A percentile compares a stretch with the other conserved stretches of the same genome.
Evolutionary conservation across 2,113 vertebrate species (phyloP).

Genomic region (Barbus barbus): DNA sequence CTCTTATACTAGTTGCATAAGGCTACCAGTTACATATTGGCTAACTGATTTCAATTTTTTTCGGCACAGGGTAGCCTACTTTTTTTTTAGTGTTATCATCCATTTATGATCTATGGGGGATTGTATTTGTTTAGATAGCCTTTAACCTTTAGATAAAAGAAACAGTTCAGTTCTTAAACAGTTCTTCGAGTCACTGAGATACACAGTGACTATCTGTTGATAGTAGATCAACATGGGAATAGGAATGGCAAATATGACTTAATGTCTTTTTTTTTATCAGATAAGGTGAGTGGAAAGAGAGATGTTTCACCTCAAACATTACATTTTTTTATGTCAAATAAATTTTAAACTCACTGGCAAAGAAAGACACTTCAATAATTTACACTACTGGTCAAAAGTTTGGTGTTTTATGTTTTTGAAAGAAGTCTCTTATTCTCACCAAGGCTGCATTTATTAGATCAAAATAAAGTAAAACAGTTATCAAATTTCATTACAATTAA

Average conservation of each 20-base stretch:
- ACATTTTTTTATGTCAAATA: background rate
- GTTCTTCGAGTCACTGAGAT: background rate
- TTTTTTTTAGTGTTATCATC: background rate
- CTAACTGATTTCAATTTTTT: background rate
- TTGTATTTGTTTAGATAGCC: background rate
- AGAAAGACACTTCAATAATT: background rate
- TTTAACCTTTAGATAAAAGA: background rate
- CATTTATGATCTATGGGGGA: background rate
- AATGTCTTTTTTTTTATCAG: background rate
- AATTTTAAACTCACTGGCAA: background rate
- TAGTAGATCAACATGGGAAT: background rate
- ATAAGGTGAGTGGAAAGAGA: background rate
- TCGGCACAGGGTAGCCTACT: background rate
- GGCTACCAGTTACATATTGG: no score
- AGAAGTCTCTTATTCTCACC: background rate
- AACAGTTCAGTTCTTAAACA: no score
- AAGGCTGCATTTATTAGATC: background rate
- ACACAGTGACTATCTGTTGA: background rate
- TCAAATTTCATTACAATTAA: background rate
- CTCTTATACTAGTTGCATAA: background rate
- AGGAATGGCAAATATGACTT: background rate
- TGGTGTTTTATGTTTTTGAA: background rate
- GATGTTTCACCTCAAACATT: background rate
- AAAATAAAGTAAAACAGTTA: background rate
- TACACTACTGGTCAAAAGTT: background rate